Base-by-base conservation (phyloP, 2,113 vertebrate genomes). In the Psilopogon haemacephalus region DNA sequence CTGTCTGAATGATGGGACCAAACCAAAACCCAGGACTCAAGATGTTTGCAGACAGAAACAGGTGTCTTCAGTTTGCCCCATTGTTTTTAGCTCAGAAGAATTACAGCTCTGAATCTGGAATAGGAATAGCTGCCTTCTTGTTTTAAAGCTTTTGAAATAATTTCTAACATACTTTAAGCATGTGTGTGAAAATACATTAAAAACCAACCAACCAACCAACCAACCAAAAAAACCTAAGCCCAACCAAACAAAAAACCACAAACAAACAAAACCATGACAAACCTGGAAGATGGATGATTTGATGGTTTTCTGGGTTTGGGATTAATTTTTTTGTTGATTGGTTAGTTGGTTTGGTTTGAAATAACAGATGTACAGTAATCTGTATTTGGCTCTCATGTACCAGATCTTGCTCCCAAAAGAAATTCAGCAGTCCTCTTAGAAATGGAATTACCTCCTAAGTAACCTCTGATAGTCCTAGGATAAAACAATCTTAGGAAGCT, bases 41-140 rank as follows among this genome's bases (percentile, higher is more conserved):
- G 5, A 3, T 27, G 6, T n/a, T 74, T 38, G 48, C 16, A 54
- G 27, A 1, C 35, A 58, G 12, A 84, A 63, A 13, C 14, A 54
- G 9, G 5, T n/a, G 12, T 46, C 48, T 70, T 73, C 18, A 33
- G 6, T 64, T 52, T 75, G 8, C 4, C 17, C 16, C 38, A 69
- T 68, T 0, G 0, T 33, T 67, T 87, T 76, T 30, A 76, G 6
- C 26, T 14, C 4, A 3, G 27, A 6, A 93, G 15, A 78, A 40
- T 9, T 28, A n/a, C 21, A 62, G 9, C 7, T 82, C 42, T 70
- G 68, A 44, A 40, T 44, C 35, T 62, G 46, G 35, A 54, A 54
- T 56, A 65, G 40, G 11, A 84, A 71, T 40, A 86, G 12, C 15
- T 40, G 13, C 7, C 33, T 78, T 85, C 33, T 62, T 63, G 6